Percentiles rank a stretch among this genome's conserved stretches.
Evolutionary conservation across 2,797 vertebrate genomes (phyloP).

Genomic region (Alectoris magna): DNA sequence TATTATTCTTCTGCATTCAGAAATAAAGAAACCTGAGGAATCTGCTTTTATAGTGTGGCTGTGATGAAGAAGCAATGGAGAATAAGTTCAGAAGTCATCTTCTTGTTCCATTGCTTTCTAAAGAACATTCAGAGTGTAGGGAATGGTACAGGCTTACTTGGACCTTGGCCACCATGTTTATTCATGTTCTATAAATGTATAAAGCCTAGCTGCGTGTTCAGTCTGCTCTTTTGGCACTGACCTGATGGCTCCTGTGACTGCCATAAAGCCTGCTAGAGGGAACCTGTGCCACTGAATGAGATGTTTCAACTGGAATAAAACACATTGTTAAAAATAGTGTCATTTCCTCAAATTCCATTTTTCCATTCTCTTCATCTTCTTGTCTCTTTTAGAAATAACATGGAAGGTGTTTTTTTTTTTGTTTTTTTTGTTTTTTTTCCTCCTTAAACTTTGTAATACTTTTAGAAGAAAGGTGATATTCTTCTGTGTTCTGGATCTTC

Average conservation of each 20-base stretch:
- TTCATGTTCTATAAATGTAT: background rate
- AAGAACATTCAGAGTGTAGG: background rate
- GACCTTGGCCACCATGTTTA: background rate
- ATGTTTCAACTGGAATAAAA: background rate
- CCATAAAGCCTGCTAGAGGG: background rate
- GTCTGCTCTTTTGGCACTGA: background rate
- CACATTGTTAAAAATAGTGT: background rate
- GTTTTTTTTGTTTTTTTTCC: background rate
- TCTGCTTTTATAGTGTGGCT: background rate
- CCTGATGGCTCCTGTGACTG: background rate
- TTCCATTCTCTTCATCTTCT: background rate
- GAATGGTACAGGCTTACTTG: background rate
- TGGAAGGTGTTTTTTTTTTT: background rate
- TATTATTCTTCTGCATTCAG: background rate
- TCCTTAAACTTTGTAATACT: background rate
- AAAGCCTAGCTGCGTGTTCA: background rate
- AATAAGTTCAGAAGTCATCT: background rate
- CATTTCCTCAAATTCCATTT: background rate
- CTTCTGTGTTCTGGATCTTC: background rate
- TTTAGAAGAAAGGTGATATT: background rate
- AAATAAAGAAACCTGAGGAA: fast-evolving
- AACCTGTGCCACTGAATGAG: background rate
- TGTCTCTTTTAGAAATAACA: background rate
- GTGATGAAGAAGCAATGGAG: background rate
- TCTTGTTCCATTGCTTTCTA: background rate